These are phyloP conservation scores for Leptodactylus fuscus DNA, from an alignment of 2,113 vertebrate species.

Conservation along the genomic window DNA sequence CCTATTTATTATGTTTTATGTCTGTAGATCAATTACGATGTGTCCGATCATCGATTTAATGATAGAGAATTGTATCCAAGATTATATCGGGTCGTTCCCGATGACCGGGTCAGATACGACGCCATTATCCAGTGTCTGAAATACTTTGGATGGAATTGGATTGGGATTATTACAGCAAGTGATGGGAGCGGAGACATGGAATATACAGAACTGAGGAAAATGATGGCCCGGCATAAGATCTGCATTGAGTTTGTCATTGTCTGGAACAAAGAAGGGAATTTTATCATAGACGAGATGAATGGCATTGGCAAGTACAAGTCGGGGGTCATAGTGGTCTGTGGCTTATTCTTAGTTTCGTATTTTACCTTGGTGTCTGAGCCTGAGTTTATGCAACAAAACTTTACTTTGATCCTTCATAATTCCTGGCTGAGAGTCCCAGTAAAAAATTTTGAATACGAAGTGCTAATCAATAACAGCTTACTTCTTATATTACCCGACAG, in stretches of 20 bases:
- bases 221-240: not conserved
- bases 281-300: not conserved
- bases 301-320: not conserved
- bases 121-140: slow-evolving; percentile 1
- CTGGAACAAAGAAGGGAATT: not conserved
- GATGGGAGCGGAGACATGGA: slow-evolving; percentile 28
- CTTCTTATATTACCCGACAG: not conserved
- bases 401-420: slow-evolving; percentile 4
- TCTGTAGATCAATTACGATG: slow-evolving; percentile 28
- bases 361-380: not conserved
- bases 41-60: not conserved
- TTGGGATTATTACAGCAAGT: slow-evolving; percentile 22
- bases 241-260: slow-evolving; percentile 36
- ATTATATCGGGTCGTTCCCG: slow-evolving; percentile 4
- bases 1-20: not conserved
- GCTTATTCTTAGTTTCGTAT: not conserved
- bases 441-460: not conserved
- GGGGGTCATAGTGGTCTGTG: not conserved
- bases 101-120: not conserved
- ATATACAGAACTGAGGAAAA: not conserved
- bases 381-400: not conserved
- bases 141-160: slow-evolving; percentile 30
- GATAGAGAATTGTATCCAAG: not conserved
- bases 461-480: slow-evolving; percentile 22
- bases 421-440: not conserved